Base-by-base conservation (phyloP, 2,888 invertebrate genomes). In the Molorchus minor region DNA sequence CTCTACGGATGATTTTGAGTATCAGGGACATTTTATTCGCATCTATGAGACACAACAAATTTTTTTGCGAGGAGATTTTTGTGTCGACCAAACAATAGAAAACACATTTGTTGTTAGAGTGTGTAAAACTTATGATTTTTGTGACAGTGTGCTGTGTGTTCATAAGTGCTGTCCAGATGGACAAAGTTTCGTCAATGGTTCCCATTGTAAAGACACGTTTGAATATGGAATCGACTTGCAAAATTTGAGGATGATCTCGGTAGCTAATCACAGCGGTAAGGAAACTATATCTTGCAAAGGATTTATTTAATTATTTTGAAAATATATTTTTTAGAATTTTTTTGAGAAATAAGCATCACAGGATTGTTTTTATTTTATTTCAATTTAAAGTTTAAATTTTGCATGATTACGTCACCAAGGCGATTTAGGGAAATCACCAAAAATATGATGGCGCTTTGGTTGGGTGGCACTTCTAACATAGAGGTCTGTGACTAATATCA, bases 131-230 rank as follows among this genome's bases (percentile, higher is more conserved):
- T 68, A 58, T 17, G 57, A 64, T 4, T 49, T 73, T 29, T 75
- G 75, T 45, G 53, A 67, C 8, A 52, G 21, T 3, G 62, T 65
- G 13, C 68, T 58, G 58, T 84, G 85, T 64, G 62, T 85, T 1
- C 81, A 80, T 45, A 85, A 86, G 72, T 86, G 86, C 66, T 86
- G 86, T 69, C 83, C 83, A 1, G 77, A 83, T 15, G 85, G 85
- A 13, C 68, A 84, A 40, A 83, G 85, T 67, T 85, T 78, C 58
- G 76, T 75, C 3, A 72, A 71, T 53, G 75, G 72, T 10, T 65
- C 70, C 0, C 60, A 56, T 17, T 78, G 78, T 62, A 21, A 25
- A 12, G 58, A 62, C 29, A 73, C 71, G 3, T 71, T 69, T 10
- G 64, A 58, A 3, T 53, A 74, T 46, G 77, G 77, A 3, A 29